Evolutionary conservation across 2,113 vertebrate genomes (phyloP).

Genomic region (Oryzias melastigma): DNA sequence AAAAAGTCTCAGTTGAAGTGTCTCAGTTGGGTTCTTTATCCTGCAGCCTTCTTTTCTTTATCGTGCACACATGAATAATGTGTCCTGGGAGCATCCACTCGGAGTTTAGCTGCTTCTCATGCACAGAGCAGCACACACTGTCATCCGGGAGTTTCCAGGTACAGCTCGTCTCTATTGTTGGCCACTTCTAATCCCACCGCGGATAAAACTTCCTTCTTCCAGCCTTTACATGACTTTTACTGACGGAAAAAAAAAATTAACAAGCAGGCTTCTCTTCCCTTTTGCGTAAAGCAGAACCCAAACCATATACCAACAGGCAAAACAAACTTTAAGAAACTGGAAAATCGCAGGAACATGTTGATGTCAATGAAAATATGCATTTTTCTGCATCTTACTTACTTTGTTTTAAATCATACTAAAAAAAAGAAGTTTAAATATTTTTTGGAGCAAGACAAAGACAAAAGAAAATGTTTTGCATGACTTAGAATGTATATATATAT

Average conservation of each 20-base stretch:
- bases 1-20: neutral
- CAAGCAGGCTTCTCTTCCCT: neutral
- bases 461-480: no score
- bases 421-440: no score
- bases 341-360: no score
- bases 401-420: no score
- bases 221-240: conserved; percentile 1
- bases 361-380: no score
- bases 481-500: no score
- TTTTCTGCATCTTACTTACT: no score
- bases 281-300: neutral
- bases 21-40: conserved; percentile 10
- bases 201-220: neutral
- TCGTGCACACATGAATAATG: conserved; percentile 11
- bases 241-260: neutral
- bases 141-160: conserved; percentile 14
- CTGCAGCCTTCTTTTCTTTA: conserved; percentile 7
- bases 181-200: neutral
- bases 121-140: neutral
- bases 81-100: neutral
- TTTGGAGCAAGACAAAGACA: no score
- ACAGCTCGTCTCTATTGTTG: neutral
- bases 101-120: conserved; percentile 3
- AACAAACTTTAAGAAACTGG: no score
- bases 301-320: neutral